Conservation (phyloP, 2,888 invertebrate species). For the Microctonus aethiopoides region DNA sequence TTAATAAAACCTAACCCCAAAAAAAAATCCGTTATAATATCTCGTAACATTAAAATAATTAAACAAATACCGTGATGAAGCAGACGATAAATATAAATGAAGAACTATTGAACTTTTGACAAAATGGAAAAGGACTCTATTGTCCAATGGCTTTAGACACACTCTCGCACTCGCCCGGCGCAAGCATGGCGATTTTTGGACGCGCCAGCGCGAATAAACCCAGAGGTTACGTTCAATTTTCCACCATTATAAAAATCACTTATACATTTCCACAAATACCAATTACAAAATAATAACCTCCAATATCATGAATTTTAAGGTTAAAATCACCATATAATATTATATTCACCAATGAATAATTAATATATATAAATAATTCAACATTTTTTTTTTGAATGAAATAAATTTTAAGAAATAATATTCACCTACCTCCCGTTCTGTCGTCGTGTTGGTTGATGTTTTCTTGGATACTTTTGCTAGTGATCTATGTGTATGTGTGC, state of each 20-base stretch:
- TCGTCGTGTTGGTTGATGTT: not conserved
- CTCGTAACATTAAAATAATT: not conserved
- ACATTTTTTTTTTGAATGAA: not conserved
- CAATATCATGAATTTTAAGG: not conserved
- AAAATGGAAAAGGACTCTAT: not conserved
- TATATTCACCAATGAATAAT: no score
- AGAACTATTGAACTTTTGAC: not conserved
- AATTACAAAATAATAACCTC: not conserved
- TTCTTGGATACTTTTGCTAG: not conserved
- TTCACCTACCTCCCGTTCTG: not conserved
- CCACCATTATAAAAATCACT: not conserved
- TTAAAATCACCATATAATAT: not conserved
- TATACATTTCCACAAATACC: not conserved
- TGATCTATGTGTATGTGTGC: not conserved
- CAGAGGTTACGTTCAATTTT: slow-evolving; percentile 11
- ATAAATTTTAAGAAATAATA: not conserved
- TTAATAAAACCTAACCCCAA: not conserved
- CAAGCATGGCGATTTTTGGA: slow-evolving; percentile 39
- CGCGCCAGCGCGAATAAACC: slow-evolving; percentile 30
- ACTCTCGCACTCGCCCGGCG: slow-evolving; percentile 24
- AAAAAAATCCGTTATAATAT: not conserved
- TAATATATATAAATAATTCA: no score
- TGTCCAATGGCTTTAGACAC: slow-evolving; percentile 2
- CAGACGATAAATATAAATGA: not conserved
- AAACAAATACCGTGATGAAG: not conserved